Percentiles rank a stretch among this genome's conserved stretches.
Evolutionary conservation across 1,140 invertebrate species (phyloP).

Genomic region (Latrodectus geometricus): DNA sequence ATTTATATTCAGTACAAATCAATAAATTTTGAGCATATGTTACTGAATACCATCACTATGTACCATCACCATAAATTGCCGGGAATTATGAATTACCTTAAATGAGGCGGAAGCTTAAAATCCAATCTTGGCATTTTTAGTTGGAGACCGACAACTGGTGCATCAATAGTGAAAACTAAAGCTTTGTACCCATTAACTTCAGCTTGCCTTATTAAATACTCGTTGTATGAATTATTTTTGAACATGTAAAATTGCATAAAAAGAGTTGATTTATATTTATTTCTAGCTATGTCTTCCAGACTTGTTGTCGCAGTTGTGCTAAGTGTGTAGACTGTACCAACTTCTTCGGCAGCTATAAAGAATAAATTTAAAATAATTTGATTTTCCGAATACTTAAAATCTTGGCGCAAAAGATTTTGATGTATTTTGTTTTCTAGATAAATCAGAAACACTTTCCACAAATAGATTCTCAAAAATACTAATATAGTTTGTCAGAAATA

Average conservation of each 20-base stretch:
- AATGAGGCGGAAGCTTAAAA: conserved; percentile 78
- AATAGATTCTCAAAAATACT: too few relatives aligned
- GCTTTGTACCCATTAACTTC: conserved; percentile 88
- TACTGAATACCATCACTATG: too few relatives aligned
- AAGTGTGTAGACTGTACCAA: conserved; percentile 82
- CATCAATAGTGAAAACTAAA: conserved; percentile 90
- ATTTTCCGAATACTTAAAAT: too few relatives aligned
- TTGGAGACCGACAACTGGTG: conserved; percentile 84
- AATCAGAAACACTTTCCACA: too few relatives aligned
- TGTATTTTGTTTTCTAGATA: too few relatives aligned
- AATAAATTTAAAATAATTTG: too few relatives aligned
- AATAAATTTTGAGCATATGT: too few relatives aligned
- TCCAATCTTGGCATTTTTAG: conserved; percentile 84
- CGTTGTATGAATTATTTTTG: conserved; percentile 78
- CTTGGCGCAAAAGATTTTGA: too few relatives aligned
- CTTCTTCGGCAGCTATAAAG: conserved; percentile 77
- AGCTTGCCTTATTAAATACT: conserved; percentile 80
- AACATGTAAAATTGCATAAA: conserved; percentile 90
- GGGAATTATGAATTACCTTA: conserved; percentile 71
- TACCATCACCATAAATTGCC: too few relatives aligned
- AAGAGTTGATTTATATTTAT: conserved; percentile 84
- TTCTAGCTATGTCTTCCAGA: conserved; percentile 84
- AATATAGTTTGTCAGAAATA: too few relatives aligned
- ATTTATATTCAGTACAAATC: too few relatives aligned
- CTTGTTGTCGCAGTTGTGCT: conserved; percentile 88